phyloP scores from a whole-genome alignment of 2,797 vertebrate genomes.

The Amblyraja radiata region DNA sequence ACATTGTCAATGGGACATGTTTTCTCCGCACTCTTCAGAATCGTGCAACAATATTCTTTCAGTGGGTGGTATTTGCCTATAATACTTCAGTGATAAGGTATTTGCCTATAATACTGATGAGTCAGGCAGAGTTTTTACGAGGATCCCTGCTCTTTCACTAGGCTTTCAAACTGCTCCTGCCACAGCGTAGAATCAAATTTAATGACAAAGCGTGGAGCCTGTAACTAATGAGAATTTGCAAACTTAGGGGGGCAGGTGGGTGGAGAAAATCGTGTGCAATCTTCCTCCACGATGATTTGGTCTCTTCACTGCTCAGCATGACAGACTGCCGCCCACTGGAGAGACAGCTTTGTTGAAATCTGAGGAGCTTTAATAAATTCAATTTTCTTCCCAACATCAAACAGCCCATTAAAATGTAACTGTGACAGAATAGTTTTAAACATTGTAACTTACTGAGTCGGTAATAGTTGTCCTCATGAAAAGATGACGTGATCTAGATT shows the following conservation, averaged over 20 bases:
- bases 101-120: not conserved
- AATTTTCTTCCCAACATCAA: not conserved
- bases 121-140: not conserved
- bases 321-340: not conserved
- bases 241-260: not conserved
- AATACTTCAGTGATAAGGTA: not conserved
- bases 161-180: not conserved
- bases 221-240: conserved; percentile 7
- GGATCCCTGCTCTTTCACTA: not conserved
- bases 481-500: not conserved
- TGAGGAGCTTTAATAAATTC: not conserved
- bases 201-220: not conserved
- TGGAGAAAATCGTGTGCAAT: not conserved
- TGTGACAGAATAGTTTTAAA: not conserved
- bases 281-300: not conserved
- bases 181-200: not conserved
- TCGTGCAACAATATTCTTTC: not conserved
- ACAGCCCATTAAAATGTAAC: not conserved
- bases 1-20: not conserved
- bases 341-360: not conserved
- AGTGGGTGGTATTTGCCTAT: not conserved
- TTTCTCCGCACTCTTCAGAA: not conserved
- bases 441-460: not conserved
- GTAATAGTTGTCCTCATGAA: not conserved
- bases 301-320: not conserved